phyloP scores from a whole-genome alignment of 92 coral and sea anemone species.

The Porites evermanni region DNA sequence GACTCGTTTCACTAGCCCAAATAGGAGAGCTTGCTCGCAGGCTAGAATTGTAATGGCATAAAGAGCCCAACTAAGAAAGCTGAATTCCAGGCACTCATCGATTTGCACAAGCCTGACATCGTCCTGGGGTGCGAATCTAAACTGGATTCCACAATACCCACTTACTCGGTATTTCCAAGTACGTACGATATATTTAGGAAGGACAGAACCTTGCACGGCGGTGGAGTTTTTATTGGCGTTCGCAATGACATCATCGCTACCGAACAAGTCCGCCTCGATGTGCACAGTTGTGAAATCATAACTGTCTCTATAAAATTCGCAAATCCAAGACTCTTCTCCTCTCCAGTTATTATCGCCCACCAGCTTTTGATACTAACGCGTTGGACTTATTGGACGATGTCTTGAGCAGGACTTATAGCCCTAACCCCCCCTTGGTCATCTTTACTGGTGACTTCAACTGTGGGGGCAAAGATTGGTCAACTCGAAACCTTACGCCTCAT shows the following conservation, averaged over 20 bases:
- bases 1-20: too few species aligned
- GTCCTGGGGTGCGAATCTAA: conserved; percentile 62
- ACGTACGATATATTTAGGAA: conserved; percentile 31
- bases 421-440: neutral
- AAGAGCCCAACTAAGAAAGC: conserved; percentile 47
- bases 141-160: conserved; percentile 43
- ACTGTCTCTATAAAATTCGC: conserved; percentile 25
- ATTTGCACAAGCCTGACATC: conserved; percentile 47
- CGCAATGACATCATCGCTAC: conserved; percentile 34
- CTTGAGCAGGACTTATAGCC: conserved; percentile 1
- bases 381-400: conserved; percentile 22
- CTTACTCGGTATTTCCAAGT: conserved; percentile 41
- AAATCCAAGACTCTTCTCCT: conserved; percentile 17
- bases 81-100: conserved; percentile 29
- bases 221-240: conserved; percentile 14
- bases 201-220: neutral
- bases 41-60: conserved; percentile 39
- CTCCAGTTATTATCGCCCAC: conserved; percentile 14
- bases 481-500: conserved; percentile 3
- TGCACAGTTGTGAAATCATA: conserved; percentile 42
- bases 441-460: neutral
- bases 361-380: conserved; percentile 20
- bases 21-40: too few species aligned
- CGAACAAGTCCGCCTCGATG: conserved; percentile 36
- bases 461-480: conserved; percentile 15